phyloP scores from a whole-genome alignment of 92 coral and sea anemone species.

The Montipora capitata region DNA sequence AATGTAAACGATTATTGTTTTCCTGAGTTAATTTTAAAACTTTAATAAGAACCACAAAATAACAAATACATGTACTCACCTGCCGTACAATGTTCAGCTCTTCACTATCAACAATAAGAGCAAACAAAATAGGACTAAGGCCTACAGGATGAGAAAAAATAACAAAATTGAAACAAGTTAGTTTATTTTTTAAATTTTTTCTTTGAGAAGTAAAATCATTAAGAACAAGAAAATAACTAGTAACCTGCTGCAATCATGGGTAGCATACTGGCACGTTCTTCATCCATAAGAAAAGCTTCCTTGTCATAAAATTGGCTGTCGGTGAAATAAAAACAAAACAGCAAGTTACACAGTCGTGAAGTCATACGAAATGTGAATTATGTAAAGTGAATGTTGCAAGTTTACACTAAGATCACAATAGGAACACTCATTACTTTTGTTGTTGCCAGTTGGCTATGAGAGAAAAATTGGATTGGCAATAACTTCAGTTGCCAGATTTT shows the following conservation, averaged over 20 bases:
- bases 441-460: no score
- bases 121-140: conserved; percentile 94
- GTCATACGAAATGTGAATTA: background rate
- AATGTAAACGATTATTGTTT: no score
- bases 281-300: conserved; percentile 93
- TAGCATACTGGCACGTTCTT: conserved; percentile 96
- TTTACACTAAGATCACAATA: no score
- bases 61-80: conserved; percentile 49
- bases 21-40: no score
- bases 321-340: conserved; percentile 25
- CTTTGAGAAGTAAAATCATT: background rate
- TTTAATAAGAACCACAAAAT: background rate
- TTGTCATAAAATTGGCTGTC: conserved; percentile 87
- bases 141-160: conserved; percentile 57
- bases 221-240: background rate
- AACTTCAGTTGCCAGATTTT: no score
- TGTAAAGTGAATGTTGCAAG: no score
- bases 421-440: no score
- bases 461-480: no score
- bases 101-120: conserved; percentile 91
- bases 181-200: background rate
- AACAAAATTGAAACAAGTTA: background rate
- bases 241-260: conserved; percentile 97
- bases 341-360: background rate
- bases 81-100: conserved; percentile 90